phyloP scores from a whole-genome alignment of 2,113 vertebrate genomes.

The Perca flavescens region DNA sequence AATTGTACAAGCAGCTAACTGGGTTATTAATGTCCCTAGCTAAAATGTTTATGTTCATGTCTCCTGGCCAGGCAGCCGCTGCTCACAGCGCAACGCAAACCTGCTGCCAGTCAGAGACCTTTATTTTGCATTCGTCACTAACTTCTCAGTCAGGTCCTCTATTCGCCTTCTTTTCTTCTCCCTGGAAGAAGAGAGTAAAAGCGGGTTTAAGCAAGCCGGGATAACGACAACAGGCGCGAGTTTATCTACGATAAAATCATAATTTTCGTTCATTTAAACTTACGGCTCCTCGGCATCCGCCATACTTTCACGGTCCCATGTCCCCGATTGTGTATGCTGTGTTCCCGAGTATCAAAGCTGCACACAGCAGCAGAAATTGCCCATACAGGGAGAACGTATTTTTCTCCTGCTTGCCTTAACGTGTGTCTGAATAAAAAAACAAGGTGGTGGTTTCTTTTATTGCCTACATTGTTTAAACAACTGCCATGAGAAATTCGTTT shows the following conservation, averaged over 20 bases:
- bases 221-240: background rate
- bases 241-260: slow-evolving; percentile 8
- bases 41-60: slow-evolving; percentile 44
- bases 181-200: slow-evolving; percentile 92
- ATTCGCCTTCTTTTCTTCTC: slow-evolving; percentile 99
- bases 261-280: slow-evolving; percentile 83
- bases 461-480: background rate
- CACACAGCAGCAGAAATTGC: background rate
- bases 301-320: slow-evolving; percentile 91
- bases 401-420: too few species aligned
- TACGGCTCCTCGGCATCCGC: slow-evolving; percentile 97
- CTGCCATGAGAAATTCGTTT: background rate
- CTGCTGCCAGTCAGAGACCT: slow-evolving; percentile 81
- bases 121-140: slow-evolving; percentile 90
- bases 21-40: background rate
- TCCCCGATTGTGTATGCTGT: slow-evolving; percentile 72
- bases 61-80: slow-evolving; percentile 75
- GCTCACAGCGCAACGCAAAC: slow-evolving; percentile 77
- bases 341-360: slow-evolving; percentile 67
- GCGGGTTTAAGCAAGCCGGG: slow-evolving; percentile 79
- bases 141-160: slow-evolving; percentile 99
- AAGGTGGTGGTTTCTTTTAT: background rate
- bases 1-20: background rate
- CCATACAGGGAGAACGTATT: background rate
- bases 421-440: background rate